Conservation (phyloP, 35 echinoderm and acorn worm genomes). For the Holothuria glaberrima region DNA sequence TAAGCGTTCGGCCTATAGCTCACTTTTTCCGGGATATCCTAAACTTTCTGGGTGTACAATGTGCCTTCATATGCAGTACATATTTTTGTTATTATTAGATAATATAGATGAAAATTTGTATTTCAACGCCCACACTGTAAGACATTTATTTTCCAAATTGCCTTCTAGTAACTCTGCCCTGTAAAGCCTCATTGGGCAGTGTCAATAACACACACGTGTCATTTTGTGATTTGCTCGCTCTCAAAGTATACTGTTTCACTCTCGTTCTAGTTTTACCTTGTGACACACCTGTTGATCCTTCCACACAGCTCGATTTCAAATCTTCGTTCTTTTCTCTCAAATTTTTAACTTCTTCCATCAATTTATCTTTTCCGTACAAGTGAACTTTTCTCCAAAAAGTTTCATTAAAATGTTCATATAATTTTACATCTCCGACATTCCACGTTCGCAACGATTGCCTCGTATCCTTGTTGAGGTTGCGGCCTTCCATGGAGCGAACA, state of each 20-base stretch:
- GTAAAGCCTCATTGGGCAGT: slow-evolving; percentile 9
- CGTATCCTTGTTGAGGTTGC: background rate
- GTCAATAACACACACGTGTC: slow-evolving; percentile 10
- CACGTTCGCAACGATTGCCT: background rate
- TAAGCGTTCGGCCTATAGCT: too few species aligned
- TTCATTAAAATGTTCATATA: slow-evolving; percentile 23
- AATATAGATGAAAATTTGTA: too few species aligned
- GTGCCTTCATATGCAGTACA: too few species aligned
- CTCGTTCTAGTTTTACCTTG: background rate
- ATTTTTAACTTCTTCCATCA: background rate
- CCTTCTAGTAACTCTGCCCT: background rate
- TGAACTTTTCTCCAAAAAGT: slow-evolving; percentile 33
- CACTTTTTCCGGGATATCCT: too few species aligned
- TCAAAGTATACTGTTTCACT: background rate
- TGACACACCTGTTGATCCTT: background rate
- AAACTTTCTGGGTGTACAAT: too few species aligned
- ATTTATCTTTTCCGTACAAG: background rate
- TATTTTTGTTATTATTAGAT: too few species aligned
- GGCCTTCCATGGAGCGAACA: slow-evolving; percentile 5
- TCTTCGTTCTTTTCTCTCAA: background rate
- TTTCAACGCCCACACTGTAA: background rate
- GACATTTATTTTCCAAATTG: slow-evolving; percentile 1
- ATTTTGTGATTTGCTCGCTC: background rate
- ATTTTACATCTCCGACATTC: slow-evolving; percentile 11
- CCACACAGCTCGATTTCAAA: background rate